phyloP scores from a whole-genome alignment of 1,140 invertebrate species.

The Druon quercuslanigerum region DNA sequence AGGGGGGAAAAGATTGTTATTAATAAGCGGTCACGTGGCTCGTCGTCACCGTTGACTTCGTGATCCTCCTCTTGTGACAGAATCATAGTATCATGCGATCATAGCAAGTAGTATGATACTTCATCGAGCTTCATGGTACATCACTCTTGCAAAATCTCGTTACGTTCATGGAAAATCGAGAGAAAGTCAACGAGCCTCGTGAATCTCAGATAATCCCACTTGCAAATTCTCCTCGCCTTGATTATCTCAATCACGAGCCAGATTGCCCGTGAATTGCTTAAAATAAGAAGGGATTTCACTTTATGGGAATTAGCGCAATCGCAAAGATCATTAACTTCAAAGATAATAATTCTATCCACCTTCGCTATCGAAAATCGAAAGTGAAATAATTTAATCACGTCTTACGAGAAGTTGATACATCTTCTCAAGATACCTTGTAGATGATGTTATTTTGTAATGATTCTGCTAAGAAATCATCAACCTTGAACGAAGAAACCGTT shows the following conservation, averaged over 20 bases:
- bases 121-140: too few relatives aligned
- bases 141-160: neutral
- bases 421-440: too few relatives aligned
- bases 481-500: too few relatives aligned
- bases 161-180: neutral
- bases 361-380: too few relatives aligned
- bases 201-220: neutral
- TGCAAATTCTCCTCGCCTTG: conserved; percentile 8
- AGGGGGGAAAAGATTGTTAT: conserved; percentile 53
- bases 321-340: neutral
- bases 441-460: too few relatives aligned
- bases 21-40: conserved; percentile 53
- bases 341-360: too few relatives aligned
- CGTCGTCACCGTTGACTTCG: conserved; percentile 7
- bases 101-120: too few relatives aligned
- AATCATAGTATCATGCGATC: too few relatives aligned
- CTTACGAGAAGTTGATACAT: too few relatives aligned
- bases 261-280: neutral
- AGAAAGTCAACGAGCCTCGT: neutral
- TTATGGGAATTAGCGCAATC: conserved; percentile 1
- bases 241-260: neutral
- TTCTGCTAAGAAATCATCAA: too few relatives aligned
- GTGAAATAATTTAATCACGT: too few relatives aligned
- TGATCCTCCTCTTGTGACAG: neutral
- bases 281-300: neutral